phyloP scores from a whole-genome alignment of 2,797 vertebrate genomes.

The Coregonus sp. region DNA sequence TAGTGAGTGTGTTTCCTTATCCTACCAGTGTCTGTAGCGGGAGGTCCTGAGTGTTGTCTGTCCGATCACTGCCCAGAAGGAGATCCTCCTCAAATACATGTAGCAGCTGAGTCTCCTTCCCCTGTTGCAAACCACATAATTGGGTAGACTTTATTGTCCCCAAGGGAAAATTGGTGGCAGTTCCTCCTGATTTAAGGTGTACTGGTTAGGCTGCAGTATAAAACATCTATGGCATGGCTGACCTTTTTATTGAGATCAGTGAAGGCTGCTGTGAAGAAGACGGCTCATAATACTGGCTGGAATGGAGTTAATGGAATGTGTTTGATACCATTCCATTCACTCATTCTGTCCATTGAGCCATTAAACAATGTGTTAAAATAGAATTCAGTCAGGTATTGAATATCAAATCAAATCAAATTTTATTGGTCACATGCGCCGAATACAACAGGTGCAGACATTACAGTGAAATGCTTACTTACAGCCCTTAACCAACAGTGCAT shows the following conservation, averaged over 20 bases:
- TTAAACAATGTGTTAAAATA: not conserved
- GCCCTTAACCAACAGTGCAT: too few relatives aligned
- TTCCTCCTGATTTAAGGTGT: too few relatives aligned
- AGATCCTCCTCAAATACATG: conserved; percentile 97
- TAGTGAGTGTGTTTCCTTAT: not conserved
- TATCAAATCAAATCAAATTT: not conserved
- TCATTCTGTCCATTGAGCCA: not conserved
- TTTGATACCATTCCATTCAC: too few relatives aligned
- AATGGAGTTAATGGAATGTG: too few relatives aligned
- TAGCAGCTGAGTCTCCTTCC: conserved; percentile 91
- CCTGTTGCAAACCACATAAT: conserved; percentile 75
- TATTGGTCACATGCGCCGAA: too few relatives aligned
- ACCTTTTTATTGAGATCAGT: not conserved
- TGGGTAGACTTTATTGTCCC: not conserved
- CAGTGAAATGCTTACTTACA: too few relatives aligned
- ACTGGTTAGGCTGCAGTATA: not conserved
- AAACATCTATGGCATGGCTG: not conserved
- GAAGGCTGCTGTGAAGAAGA: too few relatives aligned
- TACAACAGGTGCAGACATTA: too few relatives aligned
- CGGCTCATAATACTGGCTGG: too few relatives aligned
- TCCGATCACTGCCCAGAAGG: conserved; percentile 83
- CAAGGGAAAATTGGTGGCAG: not conserved
- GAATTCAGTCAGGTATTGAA: not conserved
- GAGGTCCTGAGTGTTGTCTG: conserved; percentile 48
- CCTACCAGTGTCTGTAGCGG: conserved; percentile 72